Evolutionary conservation across 2,888 invertebrate genomes (phyloP), one percentile per base, ranked within the genome.

Genomic region (Omphaloscelis lunosa): DNA sequence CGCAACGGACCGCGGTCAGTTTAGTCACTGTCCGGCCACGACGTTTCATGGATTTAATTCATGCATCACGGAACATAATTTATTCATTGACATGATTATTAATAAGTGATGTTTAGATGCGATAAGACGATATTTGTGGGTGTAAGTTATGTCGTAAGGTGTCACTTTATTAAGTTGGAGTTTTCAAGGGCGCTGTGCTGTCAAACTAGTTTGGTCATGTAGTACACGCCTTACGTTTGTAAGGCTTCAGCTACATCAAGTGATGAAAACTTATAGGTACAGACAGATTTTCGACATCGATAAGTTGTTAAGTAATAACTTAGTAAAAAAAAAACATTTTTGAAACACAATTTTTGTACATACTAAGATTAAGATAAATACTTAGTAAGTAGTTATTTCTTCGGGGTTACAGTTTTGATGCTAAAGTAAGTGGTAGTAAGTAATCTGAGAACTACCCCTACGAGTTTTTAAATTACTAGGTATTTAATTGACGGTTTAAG

Each of bases 41-140:
- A 74, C 58, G 69, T 79, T 82, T 83, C 73, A 70, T 77, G 72
- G 79, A 87, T 88, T 90, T 77, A 84, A 86, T 88, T 90, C 81
- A 91, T 85, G 89, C 86, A 86, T 86, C 88, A 85, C 41, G 72
- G 78, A 80, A 84, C 61, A 82, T 92, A 91, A 92, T 91, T 91
- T 89, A 93, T 93, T 91, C 90, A 91, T 82, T 89, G 90, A 92
- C 92, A 92, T 92, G 90, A 90, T 91, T 92, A 92, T 91, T 90
- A 91, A 91, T 91, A 90, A 89, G 88, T 89, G 92, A 94, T 93
- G 91, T 86, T 91, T 90, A 89, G 90, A 84, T 87, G 88, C 80
- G 93, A 94, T 94, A 93, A 93, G 93, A 91, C 89, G 92, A 90
- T 90, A 91, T 92, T 90, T 89, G 95, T 95, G 92, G 94, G 93